phyloP scores from a whole-genome alignment of 2,797 vertebrate species.

The Coendou prehensilis region DNA sequence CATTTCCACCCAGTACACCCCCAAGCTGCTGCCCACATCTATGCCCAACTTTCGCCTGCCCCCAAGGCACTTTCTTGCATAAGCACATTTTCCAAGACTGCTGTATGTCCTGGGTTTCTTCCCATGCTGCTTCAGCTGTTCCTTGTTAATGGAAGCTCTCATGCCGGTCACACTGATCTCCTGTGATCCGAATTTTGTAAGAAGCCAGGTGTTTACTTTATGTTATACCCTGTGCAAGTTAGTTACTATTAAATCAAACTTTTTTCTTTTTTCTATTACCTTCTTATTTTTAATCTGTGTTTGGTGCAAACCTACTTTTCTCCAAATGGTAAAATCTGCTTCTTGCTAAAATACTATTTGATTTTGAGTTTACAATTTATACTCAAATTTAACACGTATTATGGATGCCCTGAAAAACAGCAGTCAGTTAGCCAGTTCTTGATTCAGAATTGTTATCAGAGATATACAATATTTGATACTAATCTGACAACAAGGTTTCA shows the following conservation, averaged over 20 bases:
- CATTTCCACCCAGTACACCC: neutral
- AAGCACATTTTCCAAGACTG: neutral
- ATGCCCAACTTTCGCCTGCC: neutral
- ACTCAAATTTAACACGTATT: slow-evolving; percentile 40
- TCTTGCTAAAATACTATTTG: slow-evolving; percentile 50
- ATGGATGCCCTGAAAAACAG: slow-evolving; percentile 37
- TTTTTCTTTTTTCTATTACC: neutral
- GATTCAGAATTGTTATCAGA: slow-evolving; percentile 43
- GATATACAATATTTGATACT: slow-evolving; percentile 46
- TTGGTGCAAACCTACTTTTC: slow-evolving; percentile 47
- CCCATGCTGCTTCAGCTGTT: neutral
- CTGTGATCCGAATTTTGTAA: neutral
- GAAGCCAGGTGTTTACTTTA: neutral
- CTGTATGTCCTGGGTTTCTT: neutral
- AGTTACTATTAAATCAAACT: neutral
- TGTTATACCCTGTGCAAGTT: neutral
- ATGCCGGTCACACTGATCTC: neutral
- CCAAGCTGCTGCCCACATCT: fast-evolving
- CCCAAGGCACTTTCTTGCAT: neutral
- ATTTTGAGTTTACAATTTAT: slow-evolving; percentile 56
- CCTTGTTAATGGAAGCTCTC: neutral
- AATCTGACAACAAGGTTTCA: slow-evolving; percentile 6
- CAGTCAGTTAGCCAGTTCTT: slow-evolving; percentile 1
- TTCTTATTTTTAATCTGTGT: slow-evolving; percentile 34
- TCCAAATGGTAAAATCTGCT: slow-evolving; percentile 22